A percentile compares a stretch with the other conserved stretches of the same genome.
Conservation (phyloP, 1,140 invertebrate species). For the Homalodisca vitripennis region DNA sequence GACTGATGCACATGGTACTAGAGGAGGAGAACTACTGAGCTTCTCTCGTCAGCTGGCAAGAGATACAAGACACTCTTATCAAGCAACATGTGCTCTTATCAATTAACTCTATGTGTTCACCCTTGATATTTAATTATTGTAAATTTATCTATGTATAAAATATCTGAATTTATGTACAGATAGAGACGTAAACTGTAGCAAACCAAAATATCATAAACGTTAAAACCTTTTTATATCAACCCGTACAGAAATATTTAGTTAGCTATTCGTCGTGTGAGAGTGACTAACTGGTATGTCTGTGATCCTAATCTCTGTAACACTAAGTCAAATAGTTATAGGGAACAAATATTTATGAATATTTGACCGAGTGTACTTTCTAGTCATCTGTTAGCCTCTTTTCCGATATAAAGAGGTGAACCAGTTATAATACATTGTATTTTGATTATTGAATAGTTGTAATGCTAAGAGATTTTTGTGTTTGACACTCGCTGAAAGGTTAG, state of each 20-base stretch:
- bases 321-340: constrained; percentile 13
- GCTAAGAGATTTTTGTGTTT: background rate
- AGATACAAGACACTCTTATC: background rate
- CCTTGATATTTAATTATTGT: constrained; percentile 17
- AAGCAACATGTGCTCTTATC: background rate
- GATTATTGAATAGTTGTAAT: background rate
- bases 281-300: constrained; percentile 21
- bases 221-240: constrained; percentile 4
- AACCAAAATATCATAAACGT: background rate
- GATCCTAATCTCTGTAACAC: constrained; percentile 7
- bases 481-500: background rate
- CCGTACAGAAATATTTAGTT: constrained; percentile 4
- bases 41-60: background rate
- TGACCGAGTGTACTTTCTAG: constrained; percentile 16
- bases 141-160: constrained; percentile 31
- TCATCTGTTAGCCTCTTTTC: constrained; percentile 4
- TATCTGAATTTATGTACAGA: constrained; percentile 21
- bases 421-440: background rate
- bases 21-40: constrained; percentile 16
- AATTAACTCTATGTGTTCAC: constrained; percentile 28
- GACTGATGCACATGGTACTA: constrained; percentile 83
- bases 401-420: background rate
- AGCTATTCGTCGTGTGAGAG: background rate
- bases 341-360: constrained; percentile 22
- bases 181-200: constrained; percentile 10